A percentile compares a stretch with the other conserved stretches of the same genome.
These are phyloP conservation scores for Psophia crepitans DNA, from an alignment of 2,113 vertebrate species.

Conservation along the genomic window DNA sequence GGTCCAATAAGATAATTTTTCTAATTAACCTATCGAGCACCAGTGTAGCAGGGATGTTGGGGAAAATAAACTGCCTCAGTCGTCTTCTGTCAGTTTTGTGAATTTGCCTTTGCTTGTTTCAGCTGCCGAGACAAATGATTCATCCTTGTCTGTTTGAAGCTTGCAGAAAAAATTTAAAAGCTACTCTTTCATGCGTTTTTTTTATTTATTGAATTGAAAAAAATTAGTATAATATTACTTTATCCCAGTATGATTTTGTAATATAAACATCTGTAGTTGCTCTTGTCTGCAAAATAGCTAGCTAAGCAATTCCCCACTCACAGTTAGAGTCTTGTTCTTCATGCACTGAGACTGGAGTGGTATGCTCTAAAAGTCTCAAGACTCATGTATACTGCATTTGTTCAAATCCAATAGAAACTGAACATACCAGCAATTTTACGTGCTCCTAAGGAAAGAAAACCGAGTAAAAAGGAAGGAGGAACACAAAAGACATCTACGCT, in stretches of 20 bases:
- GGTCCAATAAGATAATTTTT: constrained; percentile 90
- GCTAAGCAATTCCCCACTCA: neutral
- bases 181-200: neutral
- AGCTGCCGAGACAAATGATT: constrained; percentile 1
- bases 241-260: neutral
- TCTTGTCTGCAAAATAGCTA: constrained; percentile 10
- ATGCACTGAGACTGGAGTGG: neutral
- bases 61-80: constrained; percentile 67
- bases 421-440: constrained; percentile 90
- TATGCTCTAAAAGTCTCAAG: constrained; percentile 2
- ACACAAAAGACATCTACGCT: constrained; percentile 85
- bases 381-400: constrained; percentile 46
- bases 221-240: neutral
- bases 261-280: neutral
- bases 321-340: neutral
- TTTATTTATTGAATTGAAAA: neutral
- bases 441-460: constrained; percentile 94
- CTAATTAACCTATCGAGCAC: constrained; percentile 89
- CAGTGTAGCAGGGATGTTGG: constrained; percentile 65
- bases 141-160: constrained; percentile 24
- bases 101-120: constrained; percentile 16
- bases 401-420: constrained; percentile 84
- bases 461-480: constrained; percentile 96
- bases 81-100: constrained; percentile 44
- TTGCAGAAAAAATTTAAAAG: neutral